Base-by-base conservation (phyloP, 2,113 vertebrate genomes). In the Hemichromis elongatus region DNA sequence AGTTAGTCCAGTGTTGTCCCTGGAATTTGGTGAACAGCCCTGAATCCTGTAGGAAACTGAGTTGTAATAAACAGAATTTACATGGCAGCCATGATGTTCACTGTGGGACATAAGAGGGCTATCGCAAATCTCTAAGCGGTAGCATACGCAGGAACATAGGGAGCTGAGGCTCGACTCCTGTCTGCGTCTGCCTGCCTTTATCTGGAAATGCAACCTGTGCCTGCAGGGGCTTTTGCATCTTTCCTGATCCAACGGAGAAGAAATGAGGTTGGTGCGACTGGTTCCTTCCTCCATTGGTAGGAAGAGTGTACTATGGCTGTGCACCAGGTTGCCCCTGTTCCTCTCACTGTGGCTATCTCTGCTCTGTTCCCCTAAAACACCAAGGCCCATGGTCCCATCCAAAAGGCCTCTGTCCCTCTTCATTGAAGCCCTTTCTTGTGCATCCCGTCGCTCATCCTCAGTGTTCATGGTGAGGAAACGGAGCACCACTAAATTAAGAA, bases 401-500 rank as follows among this genome's bases (percentile, higher is more conserved):
- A 96, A 87, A 86, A 97, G 95, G 40, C 86, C 83, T 75, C 95
- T 79, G 90, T 96, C 94, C 88, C 95, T 94, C 87, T 95, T 97
- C 50, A 97, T 70, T 0, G 97, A 97, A 5, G 96, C 96, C 24
- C 96, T 94, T 90, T 98, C 97, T 21, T 97, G 96, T 1, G 97
- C 97, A 0, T 98, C 96, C 3, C 97, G 95, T 86, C 95, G 91
- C 84, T 98, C 97, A 0, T 97, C 96, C 66, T 98, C 97, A 0
- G 96, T 95, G 96, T 98, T 98, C 97, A 99, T 97, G 0, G 98
- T 99, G 80, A 99, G 97, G 91, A 99, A 99, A 28, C 99, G 96
- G 61, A 99, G 96, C 79, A 99, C 99, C 82, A 99, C 98, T 52
- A 99, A 93, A 93, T 99, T 99, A 50, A 99, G 97, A 94, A 99